Conservation (phyloP, 2,113 vertebrate genomes). For the Asarcornis scutulata region DNA sequence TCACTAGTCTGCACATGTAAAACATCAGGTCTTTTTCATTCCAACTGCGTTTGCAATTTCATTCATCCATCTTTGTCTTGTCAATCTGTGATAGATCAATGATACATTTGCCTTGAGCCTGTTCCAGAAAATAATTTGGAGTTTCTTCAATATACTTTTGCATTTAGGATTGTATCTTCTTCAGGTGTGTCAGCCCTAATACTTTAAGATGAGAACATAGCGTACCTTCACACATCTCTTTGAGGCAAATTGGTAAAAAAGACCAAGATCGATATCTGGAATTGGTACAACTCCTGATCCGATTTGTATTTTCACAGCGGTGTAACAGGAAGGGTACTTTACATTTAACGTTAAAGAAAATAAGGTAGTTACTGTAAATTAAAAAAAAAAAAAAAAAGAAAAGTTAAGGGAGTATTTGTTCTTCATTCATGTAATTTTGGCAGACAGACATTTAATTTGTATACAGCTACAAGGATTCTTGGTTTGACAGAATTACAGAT, state of each 20-base stretch:
- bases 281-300: not conserved
- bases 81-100: not conserved
- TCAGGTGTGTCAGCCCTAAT: not conserved
- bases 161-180: not conserved
- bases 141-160: not conserved
- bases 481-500: slow-evolving; percentile 60
- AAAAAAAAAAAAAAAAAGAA: not conserved
- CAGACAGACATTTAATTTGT: slow-evolving; percentile 52
- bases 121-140: not conserved
- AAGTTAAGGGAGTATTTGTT: slow-evolving; percentile 13
- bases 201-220: not conserved
- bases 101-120: not conserved
- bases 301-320: not conserved
- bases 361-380: not conserved
- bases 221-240: not conserved
- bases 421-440: slow-evolving; percentile 30
- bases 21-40: not conserved
- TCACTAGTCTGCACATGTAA: not conserved
- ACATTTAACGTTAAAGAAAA: not conserved
- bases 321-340: not conserved
- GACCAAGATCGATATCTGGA: not conserved
- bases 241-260: not conserved
- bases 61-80: not conserved
- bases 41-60: not conserved
- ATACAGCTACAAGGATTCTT: slow-evolving; percentile 7